Percentiles rank a stretch among this genome's conserved stretches.
These are phyloP conservation scores for Scelioninae gen. 1 DNA, from an alignment of 2,888 invertebrate genomes.

Conservation along the genomic window DNA sequence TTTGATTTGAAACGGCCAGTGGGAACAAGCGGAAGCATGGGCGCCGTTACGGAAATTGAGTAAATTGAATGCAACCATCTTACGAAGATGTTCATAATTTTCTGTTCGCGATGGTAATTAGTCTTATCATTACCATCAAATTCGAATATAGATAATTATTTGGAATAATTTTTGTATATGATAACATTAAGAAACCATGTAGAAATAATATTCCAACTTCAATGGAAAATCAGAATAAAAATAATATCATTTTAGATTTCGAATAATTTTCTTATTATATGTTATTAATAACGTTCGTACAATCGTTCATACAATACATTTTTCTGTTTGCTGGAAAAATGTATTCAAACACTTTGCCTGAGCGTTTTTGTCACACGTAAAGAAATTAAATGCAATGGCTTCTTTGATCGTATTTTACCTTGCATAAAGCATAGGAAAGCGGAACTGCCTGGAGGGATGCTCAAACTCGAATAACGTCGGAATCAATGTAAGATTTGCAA, in stretches of 20 bases:
- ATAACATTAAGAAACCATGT: too few species aligned
- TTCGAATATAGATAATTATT: too few species aligned
- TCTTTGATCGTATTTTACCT: conserved; percentile 14
- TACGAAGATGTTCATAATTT: conserved; percentile 30
- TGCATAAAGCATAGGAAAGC: conserved; percentile 13
- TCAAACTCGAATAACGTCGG: conserved; percentile 23
- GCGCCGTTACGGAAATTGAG: conserved; percentile 21
- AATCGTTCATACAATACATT: too few species aligned
- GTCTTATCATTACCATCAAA: too few species aligned
- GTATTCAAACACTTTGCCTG: too few species aligned
- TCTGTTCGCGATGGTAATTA: neutral
- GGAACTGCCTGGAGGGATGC: conserved; percentile 6
- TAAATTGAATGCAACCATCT: conserved; percentile 35
- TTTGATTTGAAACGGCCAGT: conserved; percentile 25
- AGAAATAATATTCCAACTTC: too few species aligned
- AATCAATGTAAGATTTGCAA: conserved; percentile 51
- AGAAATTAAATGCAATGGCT: conserved; percentile 27
- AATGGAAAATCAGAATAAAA: too few species aligned
- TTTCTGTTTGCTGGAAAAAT: too few species aligned
- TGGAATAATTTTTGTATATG: too few species aligned
- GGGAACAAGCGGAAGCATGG: conserved; percentile 28
- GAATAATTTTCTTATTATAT: too few species aligned
- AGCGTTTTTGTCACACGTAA: conserved; percentile 3
- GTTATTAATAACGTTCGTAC: neutral
- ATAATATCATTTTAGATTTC: too few species aligned